Evolutionary conservation across 2,113 vertebrate species (phyloP).

Genomic region (Dasyornis broadbenti): DNA sequence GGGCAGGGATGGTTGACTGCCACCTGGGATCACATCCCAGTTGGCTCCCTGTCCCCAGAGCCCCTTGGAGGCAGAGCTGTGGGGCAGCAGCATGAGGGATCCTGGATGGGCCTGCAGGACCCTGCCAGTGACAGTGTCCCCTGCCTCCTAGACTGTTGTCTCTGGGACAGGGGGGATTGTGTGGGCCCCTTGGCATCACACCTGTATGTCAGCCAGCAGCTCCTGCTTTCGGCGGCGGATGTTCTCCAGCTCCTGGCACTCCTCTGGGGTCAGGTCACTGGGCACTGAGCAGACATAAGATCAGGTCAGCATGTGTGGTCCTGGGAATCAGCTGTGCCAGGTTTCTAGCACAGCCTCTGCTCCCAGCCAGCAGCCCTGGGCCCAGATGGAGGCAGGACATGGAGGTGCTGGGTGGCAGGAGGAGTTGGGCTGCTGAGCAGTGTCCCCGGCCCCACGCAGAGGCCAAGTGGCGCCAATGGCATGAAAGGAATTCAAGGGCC

Average conservation of each 20-base stretch:
- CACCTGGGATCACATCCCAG: background rate
- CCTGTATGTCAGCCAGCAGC: slow-evolving; percentile 97
- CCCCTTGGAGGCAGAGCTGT: rapidly evolving
- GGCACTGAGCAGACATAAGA: slow-evolving; percentile 73
- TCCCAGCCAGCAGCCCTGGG: background rate
- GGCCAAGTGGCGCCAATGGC: background rate
- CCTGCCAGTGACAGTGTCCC: background rate
- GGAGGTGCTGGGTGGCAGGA: background rate
- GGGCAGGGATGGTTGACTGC: background rate
- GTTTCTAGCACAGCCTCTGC: background rate
- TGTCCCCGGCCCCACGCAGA: rapidly evolving
- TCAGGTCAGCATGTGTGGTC: rapidly evolving
- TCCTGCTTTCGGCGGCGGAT: slow-evolving; percentile 95
- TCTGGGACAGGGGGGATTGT: background rate
- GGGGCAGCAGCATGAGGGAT: background rate
- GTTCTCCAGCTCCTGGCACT: slow-evolving; percentile 93
- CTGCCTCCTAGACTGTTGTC: background rate
- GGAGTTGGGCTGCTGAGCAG: rapidly evolving
- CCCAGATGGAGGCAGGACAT: rapidly evolving
- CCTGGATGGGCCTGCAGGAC: background rate
- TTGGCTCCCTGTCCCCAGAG: background rate
- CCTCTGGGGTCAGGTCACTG: slow-evolving; percentile 92
- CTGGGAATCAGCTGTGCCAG: background rate
- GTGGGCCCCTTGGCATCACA: slow-evolving; percentile 12
- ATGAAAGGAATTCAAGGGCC: background rate